phyloP scores from a whole-genome alignment of 2,113 vertebrate genomes.

The Poeciliopsis retropinna region DNA sequence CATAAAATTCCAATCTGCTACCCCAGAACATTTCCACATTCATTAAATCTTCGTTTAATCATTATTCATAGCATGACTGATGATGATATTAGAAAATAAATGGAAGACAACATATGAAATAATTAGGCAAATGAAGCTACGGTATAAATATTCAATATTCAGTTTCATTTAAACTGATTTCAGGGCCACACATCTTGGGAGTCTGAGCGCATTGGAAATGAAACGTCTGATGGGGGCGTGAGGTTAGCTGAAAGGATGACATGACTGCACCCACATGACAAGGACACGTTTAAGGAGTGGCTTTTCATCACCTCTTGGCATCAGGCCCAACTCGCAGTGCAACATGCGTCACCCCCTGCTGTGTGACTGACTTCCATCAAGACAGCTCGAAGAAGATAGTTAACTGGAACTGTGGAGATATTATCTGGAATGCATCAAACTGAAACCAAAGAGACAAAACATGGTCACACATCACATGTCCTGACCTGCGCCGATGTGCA shows the following conservation, averaged over 20 bases:
- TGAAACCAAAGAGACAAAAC: slow-evolving; percentile 73
- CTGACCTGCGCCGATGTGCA: slow-evolving; percentile 57
- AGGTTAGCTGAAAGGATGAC: slow-evolving; percentile 33
- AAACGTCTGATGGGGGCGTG: slow-evolving; percentile 28
- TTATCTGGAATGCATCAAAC: slow-evolving; percentile 75
- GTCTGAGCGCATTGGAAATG: slow-evolving; percentile 16
- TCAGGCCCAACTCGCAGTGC: slow-evolving; percentile 33
- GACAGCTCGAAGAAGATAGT: slow-evolving; percentile 56
- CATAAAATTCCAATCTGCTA: slow-evolving; percentile 62
- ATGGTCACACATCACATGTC: slow-evolving; percentile 32
- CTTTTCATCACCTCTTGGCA: slow-evolving; percentile 44
- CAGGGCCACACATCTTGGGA: slow-evolving; percentile 14
- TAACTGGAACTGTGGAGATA: slow-evolving; percentile 59
- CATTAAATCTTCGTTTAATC: slow-evolving; percentile 66
- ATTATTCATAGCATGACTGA: slow-evolving; percentile 70
- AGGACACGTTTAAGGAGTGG: slow-evolving; percentile 3
- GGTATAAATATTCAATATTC: slow-evolving; percentile 62
- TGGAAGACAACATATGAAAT: slow-evolving; percentile 60
- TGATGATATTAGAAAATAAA: slow-evolving; percentile 68
- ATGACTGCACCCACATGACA: slow-evolving; percentile 13
- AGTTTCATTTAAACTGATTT: slow-evolving; percentile 44
- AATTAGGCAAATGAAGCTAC: slow-evolving; percentile 65
- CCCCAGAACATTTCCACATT: slow-evolving; percentile 46
- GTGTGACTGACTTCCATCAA: slow-evolving; percentile 50
- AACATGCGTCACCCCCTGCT: slow-evolving; percentile 57